phyloP scores from a whole-genome alignment of 1,140 invertebrate species.

The Ptiloglossa arizonensis region DNA sequence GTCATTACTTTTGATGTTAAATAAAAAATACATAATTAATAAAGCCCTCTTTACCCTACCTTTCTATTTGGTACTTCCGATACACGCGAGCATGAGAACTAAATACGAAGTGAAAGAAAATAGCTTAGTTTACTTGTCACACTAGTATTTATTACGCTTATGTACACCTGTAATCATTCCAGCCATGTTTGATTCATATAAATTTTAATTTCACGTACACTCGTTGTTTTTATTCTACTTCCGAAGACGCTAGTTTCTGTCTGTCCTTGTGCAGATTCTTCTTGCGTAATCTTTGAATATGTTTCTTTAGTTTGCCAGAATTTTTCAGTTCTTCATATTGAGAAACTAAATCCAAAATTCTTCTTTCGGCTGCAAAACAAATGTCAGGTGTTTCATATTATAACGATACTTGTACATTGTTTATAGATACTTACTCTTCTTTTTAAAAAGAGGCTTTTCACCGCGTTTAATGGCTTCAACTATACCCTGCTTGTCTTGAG shows the following conservation, averaged over 20 bases:
- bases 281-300: conserved; percentile 88
- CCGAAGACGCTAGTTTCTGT: conserved; percentile 6
- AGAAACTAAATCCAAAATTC: conserved; percentile 85
- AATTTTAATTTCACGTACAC: conserved; percentile 33
- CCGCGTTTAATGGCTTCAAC: conserved; percentile 85
- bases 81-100: background rate
- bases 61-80: conserved; percentile 4
- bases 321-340: conserved; percentile 89
- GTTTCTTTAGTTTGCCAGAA: conserved; percentile 87
- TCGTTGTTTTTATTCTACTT: conserved; percentile 34
- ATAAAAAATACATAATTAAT: conserved; percentile 81
- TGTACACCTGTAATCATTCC: conserved; percentile 35
- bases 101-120: background rate
- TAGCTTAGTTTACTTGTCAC: conserved; percentile 34
- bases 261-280: conserved; percentile 83
- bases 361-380: conserved; percentile 85
- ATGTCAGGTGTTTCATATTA: background rate
- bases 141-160: conserved; percentile 39
- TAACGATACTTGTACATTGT: background rate
- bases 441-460: conserved; percentile 87
- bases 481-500: conserved; percentile 83
- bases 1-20: conserved; percentile 82
- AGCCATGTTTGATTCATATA: conserved; percentile 17
- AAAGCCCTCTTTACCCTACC: conserved; percentile 58
- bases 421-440: conserved; percentile 87